Evolutionary conservation across 2,797 vertebrate species (phyloP).

Genomic region (Myripristis murdjan): DNA sequence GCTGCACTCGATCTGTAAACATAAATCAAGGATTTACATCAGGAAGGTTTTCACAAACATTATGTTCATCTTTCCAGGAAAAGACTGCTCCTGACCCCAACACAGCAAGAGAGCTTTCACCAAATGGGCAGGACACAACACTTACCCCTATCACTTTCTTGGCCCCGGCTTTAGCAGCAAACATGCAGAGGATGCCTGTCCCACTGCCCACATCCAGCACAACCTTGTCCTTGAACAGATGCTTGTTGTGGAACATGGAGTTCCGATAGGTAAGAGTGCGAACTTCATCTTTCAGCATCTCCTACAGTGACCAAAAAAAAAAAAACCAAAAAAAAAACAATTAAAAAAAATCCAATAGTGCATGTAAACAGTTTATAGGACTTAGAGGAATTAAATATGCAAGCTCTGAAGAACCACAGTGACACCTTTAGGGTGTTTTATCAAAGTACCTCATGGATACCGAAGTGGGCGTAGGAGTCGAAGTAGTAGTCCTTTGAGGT

Average conservation of each 20-base stretch:
- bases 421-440: background rate
- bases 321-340: background rate
- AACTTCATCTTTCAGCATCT: conserved; percentile 97
- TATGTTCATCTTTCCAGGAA: background rate
- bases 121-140: background rate
- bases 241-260: conserved; percentile 97
- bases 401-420: background rate
- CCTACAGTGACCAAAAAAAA: conserved; percentile 75
- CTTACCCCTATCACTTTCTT: conserved; percentile 94
- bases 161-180: conserved; percentile 95
- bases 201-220: conserved; percentile 95
- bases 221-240: conserved; percentile 96
- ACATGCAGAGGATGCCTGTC: conserved; percentile 97
- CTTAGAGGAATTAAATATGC: too few relatives aligned
- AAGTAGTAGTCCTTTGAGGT: conserved; percentile 98
- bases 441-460: conserved; percentile 91
- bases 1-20: conserved; percentile 92
- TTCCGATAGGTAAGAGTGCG: conserved; percentile 95
- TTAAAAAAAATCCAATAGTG: background rate
- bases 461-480: conserved; percentile 96
- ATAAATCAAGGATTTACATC: background rate
- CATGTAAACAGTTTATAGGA: background rate
- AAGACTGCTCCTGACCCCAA: background rate
- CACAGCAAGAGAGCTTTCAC: background rate
- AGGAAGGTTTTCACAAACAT: background rate